Conservation (phyloP, 2,888 invertebrate species). For the Sturmia bella region DNA sequence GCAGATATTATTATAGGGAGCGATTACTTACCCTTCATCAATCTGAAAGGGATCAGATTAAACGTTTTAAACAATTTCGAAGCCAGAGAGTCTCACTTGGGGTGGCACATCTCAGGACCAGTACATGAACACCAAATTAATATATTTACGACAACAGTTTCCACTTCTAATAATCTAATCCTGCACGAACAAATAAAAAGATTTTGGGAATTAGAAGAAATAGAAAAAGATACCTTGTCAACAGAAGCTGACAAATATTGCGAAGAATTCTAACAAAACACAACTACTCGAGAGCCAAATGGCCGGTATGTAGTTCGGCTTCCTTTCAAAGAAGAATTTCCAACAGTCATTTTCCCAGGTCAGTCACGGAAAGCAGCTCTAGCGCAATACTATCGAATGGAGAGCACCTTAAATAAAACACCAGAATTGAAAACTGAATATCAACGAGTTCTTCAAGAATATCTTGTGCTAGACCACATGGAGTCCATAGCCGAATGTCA, state of each 20-base stretch:
- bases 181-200: no score
- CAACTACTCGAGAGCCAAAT: no score
- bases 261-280: no score
- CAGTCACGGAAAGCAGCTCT: neutral
- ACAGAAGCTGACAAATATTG: no score
- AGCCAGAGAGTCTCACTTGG: neutral
- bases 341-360: neutral
- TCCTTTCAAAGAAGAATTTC: no score
- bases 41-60: neutral
- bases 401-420: neutral
- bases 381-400: neutral
- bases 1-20: conserved; percentile 15
- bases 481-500: neutral
- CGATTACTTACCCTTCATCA: conserved; percentile 3
- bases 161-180: no score
- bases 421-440: neutral
- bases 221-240: no score
- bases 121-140: no score
- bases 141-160: no score
- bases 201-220: no score
- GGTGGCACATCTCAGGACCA: no score
- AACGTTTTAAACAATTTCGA: neutral
- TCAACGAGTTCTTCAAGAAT: neutral
- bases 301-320: no score
- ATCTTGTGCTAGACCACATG: neutral